Evolutionary conservation across 2,888 invertebrate genomes (phyloP).

Genomic region (Drosophila mulleri): DNA sequence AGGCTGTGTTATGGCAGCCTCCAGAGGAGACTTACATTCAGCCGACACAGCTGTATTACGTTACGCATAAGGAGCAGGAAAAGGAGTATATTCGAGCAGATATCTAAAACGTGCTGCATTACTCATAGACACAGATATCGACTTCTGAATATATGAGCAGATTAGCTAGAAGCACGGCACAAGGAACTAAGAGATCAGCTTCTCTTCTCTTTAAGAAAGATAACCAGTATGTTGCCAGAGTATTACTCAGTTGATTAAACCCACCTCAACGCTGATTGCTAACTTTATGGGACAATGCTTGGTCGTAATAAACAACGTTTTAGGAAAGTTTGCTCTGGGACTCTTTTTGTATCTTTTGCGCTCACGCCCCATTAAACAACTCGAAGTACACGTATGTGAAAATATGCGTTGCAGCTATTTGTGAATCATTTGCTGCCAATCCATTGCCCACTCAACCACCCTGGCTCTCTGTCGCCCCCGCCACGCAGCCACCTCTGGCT

Average conservation of each 20-base stretch:
- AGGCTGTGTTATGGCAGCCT: slow-evolving; percentile 15
- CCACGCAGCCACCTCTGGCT: background rate
- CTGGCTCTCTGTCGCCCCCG: background rate
- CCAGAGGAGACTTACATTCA: background rate
- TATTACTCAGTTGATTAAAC: background rate
- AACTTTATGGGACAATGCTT: slow-evolving; percentile 7
- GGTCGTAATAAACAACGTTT: slow-evolving; percentile 25
- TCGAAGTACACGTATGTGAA: slow-evolving; percentile 9
- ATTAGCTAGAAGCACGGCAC: too few species aligned
- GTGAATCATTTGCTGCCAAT: slow-evolving; percentile 42
- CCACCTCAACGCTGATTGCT: background rate
- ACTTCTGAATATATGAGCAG: background rate
- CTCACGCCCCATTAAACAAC: slow-evolving; percentile 29
- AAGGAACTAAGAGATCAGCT: background rate
- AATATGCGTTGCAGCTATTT: slow-evolving; percentile 56
- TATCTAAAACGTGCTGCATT: too few species aligned
- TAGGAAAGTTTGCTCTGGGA: slow-evolving; percentile 15
- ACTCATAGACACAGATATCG: background rate
- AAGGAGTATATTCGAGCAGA: slow-evolving; percentile 2
- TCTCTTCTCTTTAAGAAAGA: background rate
- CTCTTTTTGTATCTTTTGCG: background rate
- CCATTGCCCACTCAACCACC: background rate
- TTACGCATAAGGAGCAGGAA: background rate
- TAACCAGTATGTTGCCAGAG: background rate
- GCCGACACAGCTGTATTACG: slow-evolving; percentile 10